Base-by-base conservation (phyloP, 2,888 invertebrate genomes). In the Acanthoscelides obtectus region DNA sequence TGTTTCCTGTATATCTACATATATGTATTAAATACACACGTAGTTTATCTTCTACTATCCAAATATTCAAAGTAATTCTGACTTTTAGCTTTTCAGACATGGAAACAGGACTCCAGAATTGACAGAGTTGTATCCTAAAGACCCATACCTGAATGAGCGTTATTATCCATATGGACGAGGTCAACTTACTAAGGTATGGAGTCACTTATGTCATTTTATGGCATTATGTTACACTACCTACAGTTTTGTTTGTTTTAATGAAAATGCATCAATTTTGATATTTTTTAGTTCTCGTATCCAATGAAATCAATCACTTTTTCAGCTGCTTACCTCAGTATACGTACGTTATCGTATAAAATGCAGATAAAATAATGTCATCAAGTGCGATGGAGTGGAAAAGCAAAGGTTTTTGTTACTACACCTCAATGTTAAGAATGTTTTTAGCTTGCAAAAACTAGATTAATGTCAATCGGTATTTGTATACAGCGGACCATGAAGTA, bases 111-210 rank as follows among this genome's bases (percentile, higher is more conserved):
- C 72, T 68, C 68, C 68, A 20, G 70, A 72, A 20, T 22, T 27
- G 27, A 19, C 22, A 20, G 70, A 72, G 22, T 22, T 72, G 6
- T 70, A 72, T 22, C 72, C 72, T 0, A 72, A 68, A 1, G 70
- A 72, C 22, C 72, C 72, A 65, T 70, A 72, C 20, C 64, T 72
- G 1, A n/a, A 72, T 68, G 67, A 72, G 64, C 22, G 25, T 22
- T 72, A 72, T 64, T 65, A 67, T n/a, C 70, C 69, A 2, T 70
- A 68, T 65, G 72, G 72, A 63, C 25, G 68, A 27, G 72, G 72
- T 8, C 72, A 72, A 68, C 68, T 72, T 4, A 72, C 72, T 20
- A 72, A 72, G 12, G 72, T 72, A n/a, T n/a, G n/a, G n/a, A n/a
- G n/a, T n/a, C n/a, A n/a, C n/a, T n/a, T n/a, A n/a, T n/a, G n/a